Evolutionary conservation across 2,113 vertebrate species (phyloP).

Genomic region (human): GRCh38 chr15:61115501-61116000

Average conservation of each 20-base stretch:
- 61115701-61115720: not conserved
- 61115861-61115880: not conserved
- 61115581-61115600: not conserved
- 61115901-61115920: not conserved
- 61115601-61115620: not conserved
- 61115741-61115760: not conserved
- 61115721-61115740: not conserved
- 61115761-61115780: not conserved
- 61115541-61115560: conserved; percentile 38
- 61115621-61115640: not conserved
- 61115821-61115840: not conserved
- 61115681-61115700: not conserved
- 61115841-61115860: not conserved
- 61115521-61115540: conserved; percentile 51
- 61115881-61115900: not conserved
- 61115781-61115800: not conserved
- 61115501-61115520: conserved; percentile 60
- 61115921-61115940: not conserved
- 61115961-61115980: not conserved
- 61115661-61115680: not conserved
- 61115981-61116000: not conserved
- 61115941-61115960: rapidly evolving
- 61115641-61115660: not conserved
- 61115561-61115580: not conserved
- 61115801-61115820: not conserved